Evolutionary conservation across 1,140 invertebrate genomes (phyloP), one percentile per base, ranked within the genome.

Genomic region (Eupristina koningsbergeri): DNA sequence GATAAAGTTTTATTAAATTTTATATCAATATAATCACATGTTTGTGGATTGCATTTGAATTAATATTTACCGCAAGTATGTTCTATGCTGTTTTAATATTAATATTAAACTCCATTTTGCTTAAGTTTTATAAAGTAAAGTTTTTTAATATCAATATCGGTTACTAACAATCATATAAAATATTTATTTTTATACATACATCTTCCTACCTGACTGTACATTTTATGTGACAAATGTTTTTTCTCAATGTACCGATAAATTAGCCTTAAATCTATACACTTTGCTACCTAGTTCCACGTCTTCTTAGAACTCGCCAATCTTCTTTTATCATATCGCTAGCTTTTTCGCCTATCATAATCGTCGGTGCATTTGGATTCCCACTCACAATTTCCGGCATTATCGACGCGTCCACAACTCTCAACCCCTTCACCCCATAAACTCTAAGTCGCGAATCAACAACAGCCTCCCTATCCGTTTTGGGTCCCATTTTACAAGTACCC

Each of bases 401-500:
- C 80, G 96, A 96, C 0, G 95, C 96, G 87, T 97, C 96, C 0
- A 95, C 94, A 0, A 96, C 96, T 78, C 96, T 92, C 3, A 97
- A 88, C 15, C 95, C 95, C 1, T 94, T 93, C 0, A 97, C 94
- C 0, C 96, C 96, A 83, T 96, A 94, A 7, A 97, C 96, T 2
- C 95, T 93, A 8, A 97, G 89, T 63, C 96, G 92, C 0, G 95
- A 94, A 91, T 98, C 96, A 0, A 98, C 97, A 0, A 98, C 97
- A 0, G 97, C 96, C 0, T 94, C 94, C 0, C 94, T 93, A 89
- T 98, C 97, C 61, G 92, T 92, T 64, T 91, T 93, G 0, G 96
- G 95, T 7, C 97, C 97, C 97, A 98, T 98, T 90, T 97, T 97
- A 86, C 96, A 96, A 0, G 97, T 98, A 0, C 97, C 95, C 0